A percentile compares a stretch with the other conserved stretches of the same genome.
phyloP scores from a whole-genome alignment of 2,888 invertebrate genomes.

The Acleris sparsana region DNA sequence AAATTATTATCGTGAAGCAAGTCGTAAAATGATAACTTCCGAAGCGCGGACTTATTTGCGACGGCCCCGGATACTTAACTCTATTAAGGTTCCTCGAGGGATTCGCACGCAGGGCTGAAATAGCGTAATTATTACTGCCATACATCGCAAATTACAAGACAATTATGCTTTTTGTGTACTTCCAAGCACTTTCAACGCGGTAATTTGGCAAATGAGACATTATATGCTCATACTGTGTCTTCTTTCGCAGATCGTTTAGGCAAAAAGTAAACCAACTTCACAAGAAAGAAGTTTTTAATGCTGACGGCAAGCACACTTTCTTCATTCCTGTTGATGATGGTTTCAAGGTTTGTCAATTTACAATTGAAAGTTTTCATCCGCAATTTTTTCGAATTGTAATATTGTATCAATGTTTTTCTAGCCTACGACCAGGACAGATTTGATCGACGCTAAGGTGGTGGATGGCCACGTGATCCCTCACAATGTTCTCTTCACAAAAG shows the following conservation, averaged over 20 bases:
- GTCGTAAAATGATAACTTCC: slow-evolving; percentile 33
- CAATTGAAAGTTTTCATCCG: slow-evolving; percentile 3
- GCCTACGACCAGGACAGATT: slow-evolving; percentile 87
- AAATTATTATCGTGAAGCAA: slow-evolving; percentile 32
- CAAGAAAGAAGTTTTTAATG: slow-evolving; percentile 89
- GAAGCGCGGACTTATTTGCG: slow-evolving; percentile 16
- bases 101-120: slow-evolving; percentile 24
- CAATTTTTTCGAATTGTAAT: background rate
- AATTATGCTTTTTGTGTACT: slow-evolving; percentile 11
- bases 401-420: slow-evolving; percentile 52
- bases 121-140: slow-evolving; percentile 32
- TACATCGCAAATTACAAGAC: slow-evolving; percentile 32
- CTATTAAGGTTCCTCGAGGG: slow-evolving; percentile 31
- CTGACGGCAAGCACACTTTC: slow-evolving; percentile 92
- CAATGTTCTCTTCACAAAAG: slow-evolving; percentile 93
- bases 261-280: slow-evolving; percentile 88
- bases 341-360: slow-evolving; percentile 85
- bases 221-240: slow-evolving; percentile 1
- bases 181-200: background rate
- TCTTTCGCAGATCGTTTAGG: slow-evolving; percentile 86
- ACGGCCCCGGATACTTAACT: slow-evolving; percentile 26
- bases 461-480: slow-evolving; percentile 95
- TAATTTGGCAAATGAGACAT: too few relatives aligned
- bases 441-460: slow-evolving; percentile 92
- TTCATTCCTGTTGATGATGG: slow-evolving; percentile 96